Base-by-base conservation (phyloP, 2,888 invertebrate species). In the Baccha elongata region DNA sequence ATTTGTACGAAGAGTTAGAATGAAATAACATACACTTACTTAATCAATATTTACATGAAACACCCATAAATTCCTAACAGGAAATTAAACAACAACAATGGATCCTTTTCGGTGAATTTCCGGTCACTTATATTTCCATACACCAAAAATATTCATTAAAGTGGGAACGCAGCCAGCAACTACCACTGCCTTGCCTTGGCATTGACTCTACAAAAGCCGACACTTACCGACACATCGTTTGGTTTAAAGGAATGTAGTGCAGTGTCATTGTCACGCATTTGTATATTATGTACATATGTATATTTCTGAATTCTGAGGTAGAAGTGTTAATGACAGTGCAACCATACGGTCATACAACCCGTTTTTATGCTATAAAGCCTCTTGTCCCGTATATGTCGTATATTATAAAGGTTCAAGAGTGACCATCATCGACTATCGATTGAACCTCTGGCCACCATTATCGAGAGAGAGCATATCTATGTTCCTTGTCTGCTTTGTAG, bases 211-310 rank as follows among this genome's bases (percentile, higher is more conserved):
- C 3, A 40, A n/a, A 5, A 23, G 15, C 15, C 17, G 21, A 13
- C 60, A 35, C 44, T 13, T 11, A 15, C 13, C 26, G 4, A 21
- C 35, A n/a, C 19, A 19, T 29, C 4, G 7, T 26, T 10, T 29
- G 3, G n/a, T 23, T 3, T 1, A n/a, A 0, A 17, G 50, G 60
- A 68, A 83, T 83, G 55, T 72, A 76, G 81, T 72, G 62, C 76
- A 76, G 72, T 76, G 72, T 76, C 76, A 83, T 62, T 76, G 67
- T 67, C 71, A 76, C 48, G 75, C 58, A 69, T 64, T 64, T 50
- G 21, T 50, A 52, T 50, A 5, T 23, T 19, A 32, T 11, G n/a
- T 3, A 8, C 8, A n/a, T 35, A 11, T 5, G 29, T 4, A 21
- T 26, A 21, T 23, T 21, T 21, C 15, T 68, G 62, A 52, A 35